Evolutionary conservation across 2,113 vertebrate genomes (phyloP).

Genomic region (zebrafish (Danio rerio)): DNA sequence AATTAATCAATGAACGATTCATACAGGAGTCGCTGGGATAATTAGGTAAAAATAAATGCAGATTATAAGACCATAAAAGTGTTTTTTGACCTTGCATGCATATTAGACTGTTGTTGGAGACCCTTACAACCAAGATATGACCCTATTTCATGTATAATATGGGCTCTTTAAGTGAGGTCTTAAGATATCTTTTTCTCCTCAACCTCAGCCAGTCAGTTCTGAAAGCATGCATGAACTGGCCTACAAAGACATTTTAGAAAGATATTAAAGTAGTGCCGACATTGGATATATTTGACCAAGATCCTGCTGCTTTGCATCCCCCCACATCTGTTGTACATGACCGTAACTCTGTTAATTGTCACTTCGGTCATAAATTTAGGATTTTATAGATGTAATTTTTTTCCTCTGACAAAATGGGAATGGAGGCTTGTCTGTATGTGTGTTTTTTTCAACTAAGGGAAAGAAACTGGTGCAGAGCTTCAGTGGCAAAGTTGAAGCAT

Average conservation of each 20-base stretch:
- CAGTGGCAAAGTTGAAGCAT: constrained; percentile 58
- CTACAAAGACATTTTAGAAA: neutral
- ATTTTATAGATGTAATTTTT: neutral
- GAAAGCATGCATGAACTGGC: no score
- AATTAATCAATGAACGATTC: no score
- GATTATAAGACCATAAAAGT: no score
- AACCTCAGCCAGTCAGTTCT: no score
- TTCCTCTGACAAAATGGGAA: neutral
- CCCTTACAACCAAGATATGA: no score
- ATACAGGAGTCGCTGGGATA: no score
- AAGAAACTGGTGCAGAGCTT: constrained; percentile 41
- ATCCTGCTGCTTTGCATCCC: constrained; percentile 4
- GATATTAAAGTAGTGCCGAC: neutral
- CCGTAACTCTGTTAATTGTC: constrained; percentile 29
- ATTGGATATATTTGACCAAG: constrained; percentile 1
- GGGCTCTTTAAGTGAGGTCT: no score
- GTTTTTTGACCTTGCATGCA: no score
- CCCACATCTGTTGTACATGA: constrained; percentile 22
- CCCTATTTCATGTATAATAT: no score
- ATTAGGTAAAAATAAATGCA: no score
- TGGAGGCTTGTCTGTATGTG: neutral
- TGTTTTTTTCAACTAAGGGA: neutral
- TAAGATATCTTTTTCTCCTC: no score
- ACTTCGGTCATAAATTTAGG: constrained; percentile 35
- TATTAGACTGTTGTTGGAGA: no score